Evolutionary conservation across 1,140 invertebrate species (phyloP).

Genomic region (Bathynomus jamesi): DNA sequence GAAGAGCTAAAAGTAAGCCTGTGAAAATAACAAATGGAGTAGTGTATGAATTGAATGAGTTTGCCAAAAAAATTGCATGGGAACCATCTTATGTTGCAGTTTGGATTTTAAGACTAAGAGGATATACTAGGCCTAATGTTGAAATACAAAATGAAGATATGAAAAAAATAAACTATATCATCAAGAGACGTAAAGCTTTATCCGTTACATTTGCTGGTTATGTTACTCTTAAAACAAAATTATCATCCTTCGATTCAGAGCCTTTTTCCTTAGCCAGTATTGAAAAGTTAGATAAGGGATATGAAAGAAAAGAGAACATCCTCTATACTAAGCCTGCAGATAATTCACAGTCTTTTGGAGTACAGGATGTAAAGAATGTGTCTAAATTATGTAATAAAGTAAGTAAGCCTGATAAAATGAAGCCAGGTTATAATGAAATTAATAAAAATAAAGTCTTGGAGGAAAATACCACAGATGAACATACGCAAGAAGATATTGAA

Average conservation of each 20-base stretch:
- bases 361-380: too few relatives aligned
- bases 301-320: too few relatives aligned
- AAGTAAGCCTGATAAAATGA: too few relatives aligned
- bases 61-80: constrained; percentile 34
- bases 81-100: constrained; percentile 17
- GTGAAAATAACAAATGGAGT: constrained; percentile 20
- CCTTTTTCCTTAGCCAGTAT: constrained; percentile 19
- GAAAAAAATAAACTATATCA: constrained; percentile 17
- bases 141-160: constrained; percentile 13
- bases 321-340: too few relatives aligned
- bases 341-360: too few relatives aligned
- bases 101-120: constrained; percentile 25
- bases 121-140: background rate
- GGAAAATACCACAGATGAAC: too few relatives aligned
- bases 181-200: constrained; percentile 30
- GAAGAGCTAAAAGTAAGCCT: constrained; percentile 2
- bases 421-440: too few relatives aligned
- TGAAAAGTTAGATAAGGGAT: background rate
- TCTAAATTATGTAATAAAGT: too few relatives aligned
- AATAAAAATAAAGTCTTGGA: too few relatives aligned
- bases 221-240: constrained; percentile 10
- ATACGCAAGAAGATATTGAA: too few relatives aligned
- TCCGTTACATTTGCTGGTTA: constrained; percentile 24
- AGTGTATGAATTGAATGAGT: constrained; percentile 29
- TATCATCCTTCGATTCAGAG: constrained; percentile 22